Evolutionary conservation across 2,113 vertebrate genomes (phyloP), one percentile per base, ranked within the genome.

Genomic region (Dinomys branickii): DNA sequence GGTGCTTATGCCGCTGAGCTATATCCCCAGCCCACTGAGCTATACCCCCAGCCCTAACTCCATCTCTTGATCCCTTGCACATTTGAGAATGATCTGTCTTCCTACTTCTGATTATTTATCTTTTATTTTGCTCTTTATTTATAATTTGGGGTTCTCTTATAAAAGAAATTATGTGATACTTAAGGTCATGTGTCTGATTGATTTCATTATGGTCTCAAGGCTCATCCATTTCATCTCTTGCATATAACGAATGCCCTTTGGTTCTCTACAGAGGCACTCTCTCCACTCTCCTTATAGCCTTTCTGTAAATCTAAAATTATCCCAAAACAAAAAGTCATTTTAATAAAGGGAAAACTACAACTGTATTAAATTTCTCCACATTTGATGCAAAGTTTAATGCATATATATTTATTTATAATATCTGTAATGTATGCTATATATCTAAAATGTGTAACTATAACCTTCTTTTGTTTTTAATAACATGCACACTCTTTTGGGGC

Each of bases 231-330:
- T 8, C 41, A 17, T 78, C 84, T 90, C 80, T 88, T 26, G 44
- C 38, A 54, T 85, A 41, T 59, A 30, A 38, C 47, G 26, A 52
- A 52, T 52, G 17, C 0, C 14, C 56, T 6, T 0, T 24, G 4
- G 58, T 35, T 61, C 63, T 82, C 10, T 38, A 52, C 14, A 8
- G 3, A 0, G 50, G 13, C 52, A 84, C 28, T 58, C 5, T 12
- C 44, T 73, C 10, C 50, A 24, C 35, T 88, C 33, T 52, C 67
- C 86, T 41, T 61, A n/a, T 35, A 85, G 56, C n/a, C 81, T 89
- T 88, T 44, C 63, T 71, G 5, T 77, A 88, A 93, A 69, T 50
- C 56, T 77, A 90, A 90, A 90, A 63, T 59, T 63, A 92, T 58
- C 81, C 41, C 56, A 41, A 81, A 94, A 38, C 28, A 20, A 85